phyloP scores from a whole-genome alignment of 2,113 vertebrate genomes.

The Mohoua ochrocephala region DNA sequence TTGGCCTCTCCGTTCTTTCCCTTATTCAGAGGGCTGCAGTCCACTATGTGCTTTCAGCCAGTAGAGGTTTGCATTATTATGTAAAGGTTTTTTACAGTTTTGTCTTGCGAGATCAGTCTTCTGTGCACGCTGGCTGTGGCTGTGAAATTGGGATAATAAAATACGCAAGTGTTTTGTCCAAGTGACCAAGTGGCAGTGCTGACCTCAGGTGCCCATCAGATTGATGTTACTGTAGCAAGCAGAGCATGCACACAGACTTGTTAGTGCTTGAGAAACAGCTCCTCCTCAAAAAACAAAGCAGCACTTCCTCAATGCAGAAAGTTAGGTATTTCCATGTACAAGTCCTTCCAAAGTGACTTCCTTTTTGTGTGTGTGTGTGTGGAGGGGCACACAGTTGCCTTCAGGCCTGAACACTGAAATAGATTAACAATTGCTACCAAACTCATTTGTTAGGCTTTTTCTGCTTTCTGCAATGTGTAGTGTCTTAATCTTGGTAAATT shows the following conservation, averaged over 20 bases:
- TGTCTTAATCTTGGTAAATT: slow-evolving; percentile 2
- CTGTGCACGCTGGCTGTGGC: background rate
- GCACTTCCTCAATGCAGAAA: background rate
- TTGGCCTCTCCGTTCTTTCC: background rate
- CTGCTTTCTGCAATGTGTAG: background rate
- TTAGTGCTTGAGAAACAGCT: background rate
- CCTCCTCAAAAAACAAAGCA: background rate
- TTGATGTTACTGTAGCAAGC: background rate
- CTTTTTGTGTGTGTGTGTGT: background rate
- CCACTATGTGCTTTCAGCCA: background rate
- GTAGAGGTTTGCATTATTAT: background rate
- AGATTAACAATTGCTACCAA: background rate
- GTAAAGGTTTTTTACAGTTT: background rate
- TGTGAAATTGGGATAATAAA: background rate
- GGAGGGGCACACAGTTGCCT: background rate
- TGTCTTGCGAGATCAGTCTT: background rate
- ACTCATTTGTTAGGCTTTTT: background rate
- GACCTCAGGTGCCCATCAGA: background rate
- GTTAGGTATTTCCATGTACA: background rate
- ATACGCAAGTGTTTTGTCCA: background rate
- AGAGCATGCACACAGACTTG: background rate
- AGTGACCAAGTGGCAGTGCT: background rate
- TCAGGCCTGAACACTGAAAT: background rate
- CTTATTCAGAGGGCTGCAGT: background rate
- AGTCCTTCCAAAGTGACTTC: background rate